Evolutionary conservation across 2,888 invertebrate genomes (phyloP).

Genomic region (Biston betularia): DNA sequence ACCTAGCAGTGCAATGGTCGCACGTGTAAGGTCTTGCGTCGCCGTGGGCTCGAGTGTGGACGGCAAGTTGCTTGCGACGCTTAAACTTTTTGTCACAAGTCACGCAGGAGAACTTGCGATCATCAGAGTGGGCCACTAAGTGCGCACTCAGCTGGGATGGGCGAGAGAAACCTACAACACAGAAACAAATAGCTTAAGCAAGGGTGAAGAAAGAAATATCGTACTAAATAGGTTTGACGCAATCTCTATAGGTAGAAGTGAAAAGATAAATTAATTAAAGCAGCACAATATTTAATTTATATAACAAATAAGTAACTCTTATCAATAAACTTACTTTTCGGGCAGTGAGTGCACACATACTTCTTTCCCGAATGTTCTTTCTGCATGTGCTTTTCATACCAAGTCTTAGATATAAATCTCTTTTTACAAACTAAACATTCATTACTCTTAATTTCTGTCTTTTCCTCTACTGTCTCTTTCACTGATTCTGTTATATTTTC

Average conservation of each 20-base stretch:
- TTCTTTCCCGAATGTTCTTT: slow-evolving; percentile 68
- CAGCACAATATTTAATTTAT: too few relatives aligned
- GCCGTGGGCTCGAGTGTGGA: slow-evolving; percentile 66
- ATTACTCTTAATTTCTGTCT: slow-evolving; percentile 48
- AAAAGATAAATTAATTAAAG: too few relatives aligned
- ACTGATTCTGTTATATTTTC: slow-evolving; percentile 16
- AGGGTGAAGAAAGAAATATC: too few relatives aligned
- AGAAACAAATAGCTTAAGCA: not conserved
- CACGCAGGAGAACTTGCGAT: slow-evolving; percentile 66
- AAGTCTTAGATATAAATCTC: slow-evolving; percentile 67
- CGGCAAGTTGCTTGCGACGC: slow-evolving; percentile 67
- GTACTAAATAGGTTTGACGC: too few relatives aligned
- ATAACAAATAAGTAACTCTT: not conserved
- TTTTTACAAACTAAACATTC: slow-evolving; percentile 68
- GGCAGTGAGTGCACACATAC: slow-evolving; percentile 65
- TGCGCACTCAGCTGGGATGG: slow-evolving; percentile 65
- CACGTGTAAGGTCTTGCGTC: slow-evolving; percentile 70
- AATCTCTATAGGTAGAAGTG: too few relatives aligned
- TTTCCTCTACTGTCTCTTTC: slow-evolving; percentile 35
- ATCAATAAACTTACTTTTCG: slow-evolving; percentile 64
- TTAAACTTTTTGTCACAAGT: slow-evolving; percentile 73
- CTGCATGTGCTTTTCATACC: slow-evolving; percentile 73
- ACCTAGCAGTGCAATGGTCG: slow-evolving; percentile 74
- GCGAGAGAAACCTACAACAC: slow-evolving; percentile 65
- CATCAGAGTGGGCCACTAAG: slow-evolving; percentile 64